Evolutionary conservation across 2,797 vertebrate species (phyloP), one percentile per base, ranked within the genome.

Genomic region (Chromis chromis): DNA sequence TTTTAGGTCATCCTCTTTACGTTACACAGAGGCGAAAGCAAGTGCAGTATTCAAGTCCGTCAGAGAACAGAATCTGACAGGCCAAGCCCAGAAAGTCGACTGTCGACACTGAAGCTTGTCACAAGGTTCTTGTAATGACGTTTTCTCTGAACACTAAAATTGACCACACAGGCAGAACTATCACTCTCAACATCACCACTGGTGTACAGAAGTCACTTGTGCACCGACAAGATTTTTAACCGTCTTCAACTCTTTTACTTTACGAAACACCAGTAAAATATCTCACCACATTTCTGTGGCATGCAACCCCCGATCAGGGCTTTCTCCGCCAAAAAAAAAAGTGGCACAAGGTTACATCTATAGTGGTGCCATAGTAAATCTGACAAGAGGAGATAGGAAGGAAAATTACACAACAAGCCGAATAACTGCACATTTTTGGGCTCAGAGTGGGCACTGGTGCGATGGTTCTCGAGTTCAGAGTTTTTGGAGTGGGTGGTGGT

Each of bases 361-460:
- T 70, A 86, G 64, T 56, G 85, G 74, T 67, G 79, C 77, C 60
- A 14, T 7, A 44, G 79, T 66, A 85, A 91, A 89, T 92, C 91
- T 77, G 88, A 93, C 84, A 89, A 87, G 81, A 89, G 83, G 88
- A 87, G 65, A 83, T 22, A 63, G 71, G 73, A 85, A 25, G 74
- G 80, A 68, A 59, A 79, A 70, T 28, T 53, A 58, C 58, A 72
- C 59, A 78, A 88, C 50, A 88, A 85, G 71, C 70, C 74, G 86
- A 81, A 94, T 88, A 94, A 96, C 94, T 96, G 96, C 95, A 96
- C 81, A 93, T 85, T 89, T 91, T 77, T 62, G 63, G 71, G 81
- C 63, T 77, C 57, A 59, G 44, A 28, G 77, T 67, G 70, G 65
- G 70, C 70, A 54, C 68, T 24, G 62, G 61, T 58, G 65, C 48